Base-by-base conservation (phyloP, 2,113 vertebrate genomes). In the Neotragus moschatus region DNA sequence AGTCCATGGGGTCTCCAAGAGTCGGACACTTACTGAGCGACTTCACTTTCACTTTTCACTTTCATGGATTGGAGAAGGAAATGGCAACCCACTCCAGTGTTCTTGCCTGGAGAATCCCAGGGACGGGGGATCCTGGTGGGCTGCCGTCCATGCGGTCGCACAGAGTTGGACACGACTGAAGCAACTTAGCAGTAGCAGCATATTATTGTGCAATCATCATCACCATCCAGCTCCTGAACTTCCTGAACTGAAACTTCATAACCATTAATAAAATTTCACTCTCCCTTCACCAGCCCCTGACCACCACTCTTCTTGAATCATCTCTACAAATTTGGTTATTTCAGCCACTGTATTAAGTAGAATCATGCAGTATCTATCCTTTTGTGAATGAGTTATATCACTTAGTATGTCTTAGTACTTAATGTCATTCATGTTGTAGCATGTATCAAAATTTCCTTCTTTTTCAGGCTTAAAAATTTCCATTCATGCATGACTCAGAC, bases 221-320 rank as follows among this genome's bases (percentile, higher is more conserved):
- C 15, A 39, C n/a, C 39, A 17, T n/a, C 25, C 14, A 33, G 45
- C 14, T 84, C 28, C 8, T 14, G 25, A 85, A 79, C 2, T 91
- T 95, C 36, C 39, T 5, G 4, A 85, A 92, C 9, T 89, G 36
- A 94, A 85, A 63, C 30, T 70, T 79, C 66, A 47, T 17, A 23
- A 0, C 1, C 19, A n/a, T 84, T 66, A 77, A 39, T 60, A 53
- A 49, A 1, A 30, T 26, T 2, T 2, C 13, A 36, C 26, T 25
- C 25, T 36, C 13, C 16, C 5, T 45, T 51, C 28, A 21, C 15
- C 6, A 49, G 6, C 2, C 2, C 36, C 28, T 28, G 15, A 6
- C 1, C 19, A 26, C 15, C 7, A 84, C 4, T 61, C 26, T n/a
- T 33, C 9, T 66, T n/a, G 5, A 25, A 58, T 49, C 26, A 36